Percentiles rank a stretch among this genome's conserved stretches.
Conservation (phyloP, 2,888 invertebrate species). For the Rapana venosa region DNA sequence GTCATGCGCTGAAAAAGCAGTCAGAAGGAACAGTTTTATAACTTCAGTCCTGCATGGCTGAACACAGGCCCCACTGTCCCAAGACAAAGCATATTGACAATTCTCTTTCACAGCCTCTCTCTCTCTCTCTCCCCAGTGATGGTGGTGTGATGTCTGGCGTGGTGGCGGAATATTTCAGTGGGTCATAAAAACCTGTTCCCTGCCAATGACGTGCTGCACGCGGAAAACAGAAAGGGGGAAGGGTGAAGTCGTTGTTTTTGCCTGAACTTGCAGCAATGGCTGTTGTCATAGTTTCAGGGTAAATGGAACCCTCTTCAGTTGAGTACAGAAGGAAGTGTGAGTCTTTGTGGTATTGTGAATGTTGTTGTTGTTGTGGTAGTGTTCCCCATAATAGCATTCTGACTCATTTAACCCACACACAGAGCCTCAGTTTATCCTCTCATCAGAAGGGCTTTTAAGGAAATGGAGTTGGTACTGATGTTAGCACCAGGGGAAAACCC, state of each 20-base stretch:
- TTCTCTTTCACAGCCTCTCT: neutral
- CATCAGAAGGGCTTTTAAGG: too few relatives aligned
- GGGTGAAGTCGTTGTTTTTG: neutral
- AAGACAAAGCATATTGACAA: too few relatives aligned
- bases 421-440: too few relatives aligned
- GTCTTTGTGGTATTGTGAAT: neutral
- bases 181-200: neutral
- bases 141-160: neutral
- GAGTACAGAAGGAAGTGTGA: neutral
- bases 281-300: neutral
- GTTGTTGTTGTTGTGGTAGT: too few relatives aligned
- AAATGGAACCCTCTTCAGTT: neutral
- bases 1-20: too few relatives aligned
- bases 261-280: neutral
- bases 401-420: too few relatives aligned
- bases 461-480: too few relatives aligned
- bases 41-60: too few relatives aligned
- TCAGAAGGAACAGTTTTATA: too few relatives aligned
- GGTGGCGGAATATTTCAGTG: conserved; percentile 5
- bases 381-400: too few relatives aligned
- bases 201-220: neutral
- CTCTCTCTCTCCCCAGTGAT: neutral
- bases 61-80: too few relatives aligned
- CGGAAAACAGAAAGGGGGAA: neutral
- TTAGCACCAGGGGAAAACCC: too few relatives aligned